Evolutionary conservation across 2,113 vertebrate genomes (phyloP).

Genomic region (Pseudolaguvia tuberculata): DNA sequence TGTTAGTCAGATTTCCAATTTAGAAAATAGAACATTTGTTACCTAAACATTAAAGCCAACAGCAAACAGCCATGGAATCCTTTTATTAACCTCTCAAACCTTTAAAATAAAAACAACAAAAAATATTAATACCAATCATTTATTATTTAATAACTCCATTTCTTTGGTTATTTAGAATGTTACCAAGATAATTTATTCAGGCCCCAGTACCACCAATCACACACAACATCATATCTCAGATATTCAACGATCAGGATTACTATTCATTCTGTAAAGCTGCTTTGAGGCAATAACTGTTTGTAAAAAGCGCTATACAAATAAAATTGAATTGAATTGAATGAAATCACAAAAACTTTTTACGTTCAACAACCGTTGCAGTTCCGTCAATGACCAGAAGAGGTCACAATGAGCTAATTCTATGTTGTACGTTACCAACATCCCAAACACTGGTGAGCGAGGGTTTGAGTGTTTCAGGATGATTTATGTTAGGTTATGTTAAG

Average conservation of each 20-base stretch:
- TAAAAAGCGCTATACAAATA: too few species aligned
- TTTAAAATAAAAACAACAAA: not conserved
- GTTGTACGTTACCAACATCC: not conserved
- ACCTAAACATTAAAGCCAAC: not conserved
- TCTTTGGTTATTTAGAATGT: not conserved
- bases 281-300: too few species aligned
- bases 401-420: not conserved
- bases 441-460: not conserved
- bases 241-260: too few species aligned
- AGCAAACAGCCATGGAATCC: too few species aligned
- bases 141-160: not conserved
- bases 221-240: too few species aligned
- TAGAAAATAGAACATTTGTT: not conserved
- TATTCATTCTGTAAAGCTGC: too few species aligned
- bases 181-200: not conserved
- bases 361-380: not conserved
- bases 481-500: too few species aligned
- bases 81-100: not conserved
- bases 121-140: too few species aligned
- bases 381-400: constrained; percentile 8
- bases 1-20: too few species aligned
- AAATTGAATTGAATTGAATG: accelerated
- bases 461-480: not conserved
- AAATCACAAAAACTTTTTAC: not conserved
- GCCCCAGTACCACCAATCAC: too few species aligned